Percentiles rank a stretch among this genome's conserved stretches.
phyloP scores from a whole-genome alignment of 2,888 invertebrate genomes.

The Drosophila phalerata region DNA sequence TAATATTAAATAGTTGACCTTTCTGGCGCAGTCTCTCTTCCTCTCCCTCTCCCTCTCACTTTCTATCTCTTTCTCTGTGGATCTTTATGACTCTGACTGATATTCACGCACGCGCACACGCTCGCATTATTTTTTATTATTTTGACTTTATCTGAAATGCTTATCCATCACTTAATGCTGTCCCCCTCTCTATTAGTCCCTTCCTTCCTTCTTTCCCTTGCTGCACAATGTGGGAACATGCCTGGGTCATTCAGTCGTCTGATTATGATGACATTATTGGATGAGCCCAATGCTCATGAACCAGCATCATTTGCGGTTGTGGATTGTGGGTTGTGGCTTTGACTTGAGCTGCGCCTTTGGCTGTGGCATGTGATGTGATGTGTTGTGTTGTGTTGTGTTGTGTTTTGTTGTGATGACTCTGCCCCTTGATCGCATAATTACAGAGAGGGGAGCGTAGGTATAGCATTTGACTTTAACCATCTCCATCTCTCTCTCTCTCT shows the following conservation, averaged over 20 bases:
- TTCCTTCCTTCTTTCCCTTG: conserved; percentile 5
- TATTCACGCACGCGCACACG: conserved; percentile 55
- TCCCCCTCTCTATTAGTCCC: background rate
- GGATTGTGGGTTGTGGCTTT: conserved; percentile 54
- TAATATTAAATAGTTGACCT: conserved; percentile 69
- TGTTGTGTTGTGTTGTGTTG: conserved; percentile 23
- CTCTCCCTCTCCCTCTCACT: background rate
- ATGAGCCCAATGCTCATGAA: conserved; percentile 35
- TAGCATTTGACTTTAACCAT: conserved; percentile 32
- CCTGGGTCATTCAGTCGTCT: conserved; percentile 41
- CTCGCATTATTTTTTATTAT: conserved; percentile 74
- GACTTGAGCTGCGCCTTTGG: conserved; percentile 14
- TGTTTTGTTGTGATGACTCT: conserved; percentile 32
- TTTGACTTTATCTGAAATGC: conserved; percentile 75
- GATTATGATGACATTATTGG: conserved; percentile 77
- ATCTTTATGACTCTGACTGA: conserved; percentile 17
- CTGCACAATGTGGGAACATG: conserved; percentile 66
- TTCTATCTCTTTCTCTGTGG: background rate
- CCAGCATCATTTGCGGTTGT: conserved; percentile 72
- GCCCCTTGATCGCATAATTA: conserved; percentile 60
- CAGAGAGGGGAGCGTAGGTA: conserved; percentile 22
- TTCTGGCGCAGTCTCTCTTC: conserved; percentile 7
- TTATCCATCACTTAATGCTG: conserved; percentile 66
- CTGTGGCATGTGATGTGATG: conserved; percentile 28
- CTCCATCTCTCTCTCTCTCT: background rate